These are phyloP conservation scores for Megastigmus dorsalis DNA, from an alignment of 2,888 invertebrate genomes.

Conservation along the genomic window DNA sequence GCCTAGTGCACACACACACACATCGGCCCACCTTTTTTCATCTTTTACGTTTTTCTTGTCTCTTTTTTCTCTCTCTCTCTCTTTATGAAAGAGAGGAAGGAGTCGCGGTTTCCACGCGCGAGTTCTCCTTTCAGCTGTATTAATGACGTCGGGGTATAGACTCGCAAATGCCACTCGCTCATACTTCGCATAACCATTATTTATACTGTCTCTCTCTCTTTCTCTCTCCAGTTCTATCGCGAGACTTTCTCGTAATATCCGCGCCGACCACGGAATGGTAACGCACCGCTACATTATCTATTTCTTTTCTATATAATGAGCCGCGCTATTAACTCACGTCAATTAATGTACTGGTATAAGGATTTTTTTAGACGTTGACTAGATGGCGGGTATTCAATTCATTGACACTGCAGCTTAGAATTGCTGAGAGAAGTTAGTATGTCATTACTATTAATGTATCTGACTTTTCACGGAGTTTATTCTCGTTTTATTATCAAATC, in stretches of 20 bases:
- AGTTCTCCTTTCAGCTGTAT: conserved; percentile 48
- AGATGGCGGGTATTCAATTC: too few relatives aligned
- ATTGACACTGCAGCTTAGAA: too few relatives aligned
- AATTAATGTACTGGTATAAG: not conserved
- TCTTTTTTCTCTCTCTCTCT: conserved; percentile 1
- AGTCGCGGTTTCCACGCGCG: too few relatives aligned
- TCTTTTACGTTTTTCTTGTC: too few relatives aligned
- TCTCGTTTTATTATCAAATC: too few relatives aligned
- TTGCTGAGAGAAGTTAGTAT: too few relatives aligned
- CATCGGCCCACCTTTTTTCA: too few relatives aligned
- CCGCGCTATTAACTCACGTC: conserved; percentile 8
- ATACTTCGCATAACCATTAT: conserved; percentile 59
- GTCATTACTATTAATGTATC: too few relatives aligned
- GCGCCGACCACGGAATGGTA: not conserved
- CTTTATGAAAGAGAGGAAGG: conserved; percentile 11
- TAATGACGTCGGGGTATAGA: conserved; percentile 49
- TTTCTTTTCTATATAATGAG: conserved; percentile 31
- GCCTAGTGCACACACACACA: not conserved
- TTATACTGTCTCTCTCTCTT: conserved; percentile 48
- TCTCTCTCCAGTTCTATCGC: not conserved
- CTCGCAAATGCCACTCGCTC: conserved; percentile 50
- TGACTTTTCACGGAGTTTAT: too few relatives aligned
- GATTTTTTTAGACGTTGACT: too few relatives aligned
- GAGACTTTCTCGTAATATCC: not conserved
- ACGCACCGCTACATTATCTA: conserved; percentile 12